Conservation (phyloP, 2,797 vertebrate species). For the Enteromius radiatus region DNA sequence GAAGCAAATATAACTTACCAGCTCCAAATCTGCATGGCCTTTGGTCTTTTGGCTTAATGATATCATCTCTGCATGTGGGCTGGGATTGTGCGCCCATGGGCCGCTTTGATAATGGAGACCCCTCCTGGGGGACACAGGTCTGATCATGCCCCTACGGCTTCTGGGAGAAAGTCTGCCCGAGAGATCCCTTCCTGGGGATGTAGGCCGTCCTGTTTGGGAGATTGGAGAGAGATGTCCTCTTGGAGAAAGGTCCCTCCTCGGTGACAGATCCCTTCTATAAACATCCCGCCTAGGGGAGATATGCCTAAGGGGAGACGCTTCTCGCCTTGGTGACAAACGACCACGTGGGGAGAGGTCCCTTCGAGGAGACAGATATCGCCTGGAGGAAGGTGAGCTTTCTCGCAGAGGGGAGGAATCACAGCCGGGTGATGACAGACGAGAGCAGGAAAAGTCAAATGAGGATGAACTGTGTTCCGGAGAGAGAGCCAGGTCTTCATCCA, state of each 20-base stretch:
- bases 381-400: constrained; percentile 85
- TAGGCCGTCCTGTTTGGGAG: constrained; percentile 71
- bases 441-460: constrained; percentile 86
- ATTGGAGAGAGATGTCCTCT: constrained; percentile 73
- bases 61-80: constrained; percentile 84
- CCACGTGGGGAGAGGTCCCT: constrained; percentile 86
- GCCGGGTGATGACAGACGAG: constrained; percentile 88
- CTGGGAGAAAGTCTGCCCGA: constrained; percentile 82
- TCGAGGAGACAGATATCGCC: constrained; percentile 89
- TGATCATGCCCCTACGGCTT: constrained; percentile 75
- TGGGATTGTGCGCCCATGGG: constrained; percentile 80
- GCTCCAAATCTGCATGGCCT: constrained; percentile 58
- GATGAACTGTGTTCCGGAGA: constrained; percentile 82
- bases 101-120: constrained; percentile 85
- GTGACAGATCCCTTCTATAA: constrained; percentile 88
- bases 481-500: constrained; percentile 86
- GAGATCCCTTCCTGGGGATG: constrained; percentile 80
- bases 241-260: constrained; percentile 78
- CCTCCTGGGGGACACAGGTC: constrained; percentile 84
- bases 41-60: constrained; percentile 81
- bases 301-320: constrained; percentile 88
- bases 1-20: constrained; percentile 50
- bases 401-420: constrained; percentile 87
- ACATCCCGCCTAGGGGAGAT: constrained; percentile 89
- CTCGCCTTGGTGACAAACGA: constrained; percentile 87